phyloP scores from a whole-genome alignment of 1,140 invertebrate species.

The Maniola jurtina region DNA sequence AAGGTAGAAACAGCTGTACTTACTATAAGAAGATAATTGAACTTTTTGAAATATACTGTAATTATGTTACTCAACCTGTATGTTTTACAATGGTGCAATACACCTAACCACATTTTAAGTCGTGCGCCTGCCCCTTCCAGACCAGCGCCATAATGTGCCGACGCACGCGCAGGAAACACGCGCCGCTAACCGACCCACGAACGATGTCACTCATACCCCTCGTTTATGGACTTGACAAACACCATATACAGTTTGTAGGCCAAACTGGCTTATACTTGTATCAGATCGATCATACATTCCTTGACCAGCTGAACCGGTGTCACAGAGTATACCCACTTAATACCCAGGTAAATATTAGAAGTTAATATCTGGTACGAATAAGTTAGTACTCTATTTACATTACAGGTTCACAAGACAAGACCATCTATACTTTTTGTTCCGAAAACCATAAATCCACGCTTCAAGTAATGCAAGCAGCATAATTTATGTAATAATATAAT shows the following conservation, averaged over 20 bases:
- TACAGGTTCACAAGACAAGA: too few relatives aligned
- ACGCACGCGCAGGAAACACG: constrained; percentile 61
- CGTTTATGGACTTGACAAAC: constrained; percentile 51
- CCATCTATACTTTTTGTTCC: too few relatives aligned
- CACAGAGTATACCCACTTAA: too few relatives aligned
- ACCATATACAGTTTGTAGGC: constrained; percentile 45
- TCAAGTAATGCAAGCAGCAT: too few relatives aligned
- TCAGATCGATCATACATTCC: background rate
- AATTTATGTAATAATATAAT: too few relatives aligned
- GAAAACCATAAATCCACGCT: too few relatives aligned
- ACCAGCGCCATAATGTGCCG: constrained; percentile 7
- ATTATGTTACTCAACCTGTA: constrained; percentile 7
- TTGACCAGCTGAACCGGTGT: background rate
- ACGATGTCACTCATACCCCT: constrained; percentile 34
- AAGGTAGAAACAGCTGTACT: too few relatives aligned
- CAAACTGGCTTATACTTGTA: constrained; percentile 21
- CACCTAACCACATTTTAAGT: constrained; percentile 17
- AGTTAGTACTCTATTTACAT: too few relatives aligned
- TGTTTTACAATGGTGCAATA: constrained; percentile 14
- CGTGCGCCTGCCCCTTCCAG: constrained; percentile 49
- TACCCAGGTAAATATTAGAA: too few relatives aligned
- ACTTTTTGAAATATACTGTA: too few relatives aligned
- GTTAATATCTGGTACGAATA: too few relatives aligned
- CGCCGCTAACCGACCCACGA: constrained; percentile 50
- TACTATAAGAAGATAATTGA: too few relatives aligned